These are phyloP conservation scores for Astyanax mexicanus DNA, from an alignment of 2,797 vertebrate species.

Conservation along the genomic window DNA sequence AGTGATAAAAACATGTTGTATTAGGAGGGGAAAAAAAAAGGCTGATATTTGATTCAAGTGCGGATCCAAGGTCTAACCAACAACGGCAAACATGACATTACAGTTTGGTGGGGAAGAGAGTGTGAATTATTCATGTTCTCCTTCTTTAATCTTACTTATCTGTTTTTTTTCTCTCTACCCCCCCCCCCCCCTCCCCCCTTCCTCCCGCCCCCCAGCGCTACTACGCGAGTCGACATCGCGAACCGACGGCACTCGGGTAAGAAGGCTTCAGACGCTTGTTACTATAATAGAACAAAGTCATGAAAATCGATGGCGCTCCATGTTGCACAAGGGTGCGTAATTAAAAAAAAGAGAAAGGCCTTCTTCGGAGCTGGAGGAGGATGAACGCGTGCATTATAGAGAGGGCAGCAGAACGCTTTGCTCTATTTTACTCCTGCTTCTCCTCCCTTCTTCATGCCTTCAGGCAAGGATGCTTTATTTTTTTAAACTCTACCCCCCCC, in stretches of 20 bases:
- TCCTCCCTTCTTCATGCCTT: slow-evolving; percentile 64
- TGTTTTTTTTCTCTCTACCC: slow-evolving; percentile 12
- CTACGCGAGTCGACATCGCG: slow-evolving; percentile 29
- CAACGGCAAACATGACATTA: slow-evolving; percentile 56
- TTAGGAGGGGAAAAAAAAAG: slow-evolving; percentile 23
- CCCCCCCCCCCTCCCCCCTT: too few species aligned
- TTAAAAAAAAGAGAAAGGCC: slow-evolving; percentile 44
- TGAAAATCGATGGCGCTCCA: slow-evolving; percentile 55
- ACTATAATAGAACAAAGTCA: slow-evolving; percentile 50
- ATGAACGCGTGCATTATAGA: slow-evolving; percentile 50
- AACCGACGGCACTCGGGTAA: slow-evolving; percentile 24
- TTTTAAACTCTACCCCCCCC: slow-evolving; percentile 1
- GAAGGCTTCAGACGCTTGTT: slow-evolving; percentile 51
- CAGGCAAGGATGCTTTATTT: slow-evolving; percentile 64
- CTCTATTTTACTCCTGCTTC: slow-evolving; percentile 55
- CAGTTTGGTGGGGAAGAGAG: slow-evolving; percentile 37
- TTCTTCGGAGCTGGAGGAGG: slow-evolving; percentile 39
- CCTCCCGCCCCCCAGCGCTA: neutral
- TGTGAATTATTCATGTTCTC: slow-evolving; percentile 50
- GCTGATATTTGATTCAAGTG: slow-evolving; percentile 27
- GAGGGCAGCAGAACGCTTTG: slow-evolving; percentile 44
- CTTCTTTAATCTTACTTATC: slow-evolving; percentile 50
- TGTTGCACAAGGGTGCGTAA: slow-evolving; percentile 47
- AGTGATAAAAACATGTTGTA: slow-evolving; percentile 45
- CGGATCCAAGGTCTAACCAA: slow-evolving; percentile 45